Percentiles rank a stretch among this genome's conserved stretches.
Conservation (phyloP, 64 coral and sea anemone species). For the Platygyra sinensis region DNA sequence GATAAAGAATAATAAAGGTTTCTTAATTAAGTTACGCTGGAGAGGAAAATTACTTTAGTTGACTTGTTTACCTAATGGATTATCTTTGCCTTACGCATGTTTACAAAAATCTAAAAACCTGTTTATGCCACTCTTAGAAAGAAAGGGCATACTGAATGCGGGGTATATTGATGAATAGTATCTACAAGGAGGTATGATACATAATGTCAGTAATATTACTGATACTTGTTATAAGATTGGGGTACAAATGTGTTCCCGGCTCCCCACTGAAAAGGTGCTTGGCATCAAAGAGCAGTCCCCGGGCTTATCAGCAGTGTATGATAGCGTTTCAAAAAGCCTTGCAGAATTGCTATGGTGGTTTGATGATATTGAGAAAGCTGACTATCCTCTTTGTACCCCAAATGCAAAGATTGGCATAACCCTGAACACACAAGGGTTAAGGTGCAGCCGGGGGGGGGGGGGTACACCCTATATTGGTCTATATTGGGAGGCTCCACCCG, state of each 20-base stretch:
- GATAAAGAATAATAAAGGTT: slow-evolving; percentile 24
- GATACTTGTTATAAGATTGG: slow-evolving; percentile 41
- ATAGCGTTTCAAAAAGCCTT: too few relatives aligned
- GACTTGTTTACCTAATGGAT: slow-evolving; percentile 22
- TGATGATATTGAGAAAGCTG: too few relatives aligned
- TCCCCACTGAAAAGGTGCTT: neutral
- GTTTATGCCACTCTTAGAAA: slow-evolving; percentile 50
- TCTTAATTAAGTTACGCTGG: slow-evolving; percentile 40
- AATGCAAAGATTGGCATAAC: slow-evolving; percentile 2
- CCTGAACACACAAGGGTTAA: neutral
- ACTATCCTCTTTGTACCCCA: neutral
- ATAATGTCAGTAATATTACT: slow-evolving; percentile 48
- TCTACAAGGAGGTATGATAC: slow-evolving; percentile 51
- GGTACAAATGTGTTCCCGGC: slow-evolving; percentile 23
- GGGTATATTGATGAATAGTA: slow-evolving; percentile 59
- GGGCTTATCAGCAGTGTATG: neutral
- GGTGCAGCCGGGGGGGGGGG: too few relatives aligned
- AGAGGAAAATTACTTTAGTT: slow-evolving; percentile 60
- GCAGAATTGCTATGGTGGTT: too few relatives aligned
- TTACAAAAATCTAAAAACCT: slow-evolving; percentile 38
- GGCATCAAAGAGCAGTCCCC: neutral
- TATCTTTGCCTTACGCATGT: slow-evolving; percentile 27
- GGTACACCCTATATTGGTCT: too few relatives aligned
- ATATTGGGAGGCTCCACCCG: too few relatives aligned
- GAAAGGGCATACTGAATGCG: slow-evolving; percentile 32